phyloP scores from a whole-genome alignment of 2,113 vertebrate species.

The Phycodurus eques region DNA sequence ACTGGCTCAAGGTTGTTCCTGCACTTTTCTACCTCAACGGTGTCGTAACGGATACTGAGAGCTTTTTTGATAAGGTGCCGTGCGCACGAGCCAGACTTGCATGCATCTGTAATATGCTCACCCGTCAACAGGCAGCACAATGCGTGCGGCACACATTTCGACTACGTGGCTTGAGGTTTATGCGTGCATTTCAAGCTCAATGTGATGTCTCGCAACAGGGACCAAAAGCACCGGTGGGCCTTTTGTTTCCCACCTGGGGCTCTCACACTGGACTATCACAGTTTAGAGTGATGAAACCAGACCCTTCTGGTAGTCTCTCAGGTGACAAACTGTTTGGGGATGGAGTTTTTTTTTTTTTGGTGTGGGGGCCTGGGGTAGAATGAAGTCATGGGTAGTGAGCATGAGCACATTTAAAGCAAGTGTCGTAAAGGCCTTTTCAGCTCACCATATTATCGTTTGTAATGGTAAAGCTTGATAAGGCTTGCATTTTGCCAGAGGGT shows the following conservation, averaged over 20 bases:
- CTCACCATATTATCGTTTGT: neutral
- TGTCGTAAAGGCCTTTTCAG: neutral
- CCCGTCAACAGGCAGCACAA: constrained; percentile 19
- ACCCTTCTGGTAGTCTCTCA: neutral
- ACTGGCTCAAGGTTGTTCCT: neutral
- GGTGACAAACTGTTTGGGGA: neutral
- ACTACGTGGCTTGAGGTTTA: neutral
- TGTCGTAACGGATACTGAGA: neutral
- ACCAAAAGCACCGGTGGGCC: constrained; percentile 22
- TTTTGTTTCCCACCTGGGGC: constrained; percentile 26
- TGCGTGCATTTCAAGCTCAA: constrained; percentile 3
- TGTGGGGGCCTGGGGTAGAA: no score
- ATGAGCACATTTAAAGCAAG: neutral
- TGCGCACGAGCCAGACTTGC: neutral
- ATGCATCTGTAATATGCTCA: neutral
- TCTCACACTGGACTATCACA: neutral
- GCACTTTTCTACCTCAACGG: neutral
- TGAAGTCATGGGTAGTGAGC: neutral
- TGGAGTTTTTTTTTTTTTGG: no score
- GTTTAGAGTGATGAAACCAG: neutral
- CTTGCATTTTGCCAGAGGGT: neutral
- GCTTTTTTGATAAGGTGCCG: neutral
- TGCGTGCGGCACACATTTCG: constrained; percentile 10
- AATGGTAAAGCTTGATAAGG: neutral
- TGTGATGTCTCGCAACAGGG: neutral